Conservation (phyloP, 1,140 invertebrate genomes). For the Drosophila setifemur region DNA sequence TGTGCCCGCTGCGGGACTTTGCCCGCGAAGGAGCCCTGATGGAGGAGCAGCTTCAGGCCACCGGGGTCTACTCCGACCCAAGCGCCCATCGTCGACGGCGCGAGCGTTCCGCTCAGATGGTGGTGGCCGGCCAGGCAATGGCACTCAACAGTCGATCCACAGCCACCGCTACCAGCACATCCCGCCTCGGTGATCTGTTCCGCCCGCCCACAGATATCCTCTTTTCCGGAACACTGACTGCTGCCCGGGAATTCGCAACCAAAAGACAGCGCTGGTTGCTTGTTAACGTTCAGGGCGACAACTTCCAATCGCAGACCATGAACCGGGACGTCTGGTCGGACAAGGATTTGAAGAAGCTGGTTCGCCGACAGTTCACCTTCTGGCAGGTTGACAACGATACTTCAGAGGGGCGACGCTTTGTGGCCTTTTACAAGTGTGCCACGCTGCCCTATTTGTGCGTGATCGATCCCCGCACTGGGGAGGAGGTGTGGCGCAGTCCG, state of each 20-base stretch:
- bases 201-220: slow-evolving; percentile 89
- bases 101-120: slow-evolving; percentile 67
- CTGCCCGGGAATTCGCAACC: slow-evolving; percentile 86
- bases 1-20: slow-evolving; percentile 77
- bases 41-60: slow-evolving; percentile 75
- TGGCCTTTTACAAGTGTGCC: slow-evolving; percentile 88
- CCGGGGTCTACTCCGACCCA: slow-evolving; percentile 59
- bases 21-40: slow-evolving; percentile 72
- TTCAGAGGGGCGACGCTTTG: slow-evolving; percentile 87
- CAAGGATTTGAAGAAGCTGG: slow-evolving; percentile 86
- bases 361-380: slow-evolving; percentile 89
- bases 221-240: slow-evolving; percentile 86
- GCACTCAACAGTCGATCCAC: slow-evolving; percentile 34
- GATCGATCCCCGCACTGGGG: slow-evolving; percentile 90
- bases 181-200: slow-evolving; percentile 89
- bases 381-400: slow-evolving; percentile 90
- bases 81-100: slow-evolving; percentile 50
- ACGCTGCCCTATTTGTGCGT: slow-evolving; percentile 89
- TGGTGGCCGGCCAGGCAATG: slow-evolving; percentile 50
- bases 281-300: slow-evolving; percentile 91
- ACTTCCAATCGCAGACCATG: slow-evolving; percentile 89
- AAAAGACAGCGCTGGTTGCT: slow-evolving; percentile 88
- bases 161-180: slow-evolving; percentile 37
- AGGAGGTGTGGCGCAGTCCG: slow-evolving; percentile 82
- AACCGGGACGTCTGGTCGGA: slow-evolving; percentile 92